Evolutionary conservation across 2,113 vertebrate genomes (phyloP).

Genomic region (Cranoglanis bouderius): DNA sequence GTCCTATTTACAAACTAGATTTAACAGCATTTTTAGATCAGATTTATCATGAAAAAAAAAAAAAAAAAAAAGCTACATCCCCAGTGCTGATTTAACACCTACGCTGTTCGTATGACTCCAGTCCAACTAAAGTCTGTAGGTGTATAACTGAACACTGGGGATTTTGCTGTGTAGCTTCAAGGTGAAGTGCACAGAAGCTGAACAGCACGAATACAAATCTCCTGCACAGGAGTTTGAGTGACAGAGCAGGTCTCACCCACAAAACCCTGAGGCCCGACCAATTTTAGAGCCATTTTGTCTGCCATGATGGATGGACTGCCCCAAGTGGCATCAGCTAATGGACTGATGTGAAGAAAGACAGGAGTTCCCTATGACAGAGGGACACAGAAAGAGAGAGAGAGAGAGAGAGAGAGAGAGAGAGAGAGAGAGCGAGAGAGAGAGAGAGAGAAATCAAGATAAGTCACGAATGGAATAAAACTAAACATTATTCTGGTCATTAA

Average conservation of each 20-base stretch:
- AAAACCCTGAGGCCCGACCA: conserved; percentile 84
- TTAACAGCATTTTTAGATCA: neutral
- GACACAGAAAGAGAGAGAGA: neutral
- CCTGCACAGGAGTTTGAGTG: neutral
- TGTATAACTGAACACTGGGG: conserved; percentile 7
- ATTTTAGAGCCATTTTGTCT: conserved; percentile 84
- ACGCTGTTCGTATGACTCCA: neutral
- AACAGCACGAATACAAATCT: neutral
- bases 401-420: neutral
- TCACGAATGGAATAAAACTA: too few species aligned
- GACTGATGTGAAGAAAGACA: conserved; percentile 84
- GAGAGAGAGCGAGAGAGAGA: conserved; percentile 2
- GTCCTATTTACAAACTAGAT: neutral
- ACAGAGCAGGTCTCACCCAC: conserved; percentile 72
- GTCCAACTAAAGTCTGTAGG: neutral
- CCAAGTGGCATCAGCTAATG: conserved; percentile 84
- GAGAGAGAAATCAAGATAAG: too few species aligned
- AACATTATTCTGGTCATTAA: too few species aligned
- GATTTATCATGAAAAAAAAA: neutral
- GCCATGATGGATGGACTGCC: conserved; percentile 84
- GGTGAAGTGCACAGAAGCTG: neutral
- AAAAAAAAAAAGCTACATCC: neutral
- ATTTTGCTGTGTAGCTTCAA: neutral
- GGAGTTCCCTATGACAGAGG: conserved; percentile 75
- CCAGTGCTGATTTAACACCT: neutral